Conservation (phyloP, 2,113 vertebrate genomes). For the Passerina amoena region DNA sequence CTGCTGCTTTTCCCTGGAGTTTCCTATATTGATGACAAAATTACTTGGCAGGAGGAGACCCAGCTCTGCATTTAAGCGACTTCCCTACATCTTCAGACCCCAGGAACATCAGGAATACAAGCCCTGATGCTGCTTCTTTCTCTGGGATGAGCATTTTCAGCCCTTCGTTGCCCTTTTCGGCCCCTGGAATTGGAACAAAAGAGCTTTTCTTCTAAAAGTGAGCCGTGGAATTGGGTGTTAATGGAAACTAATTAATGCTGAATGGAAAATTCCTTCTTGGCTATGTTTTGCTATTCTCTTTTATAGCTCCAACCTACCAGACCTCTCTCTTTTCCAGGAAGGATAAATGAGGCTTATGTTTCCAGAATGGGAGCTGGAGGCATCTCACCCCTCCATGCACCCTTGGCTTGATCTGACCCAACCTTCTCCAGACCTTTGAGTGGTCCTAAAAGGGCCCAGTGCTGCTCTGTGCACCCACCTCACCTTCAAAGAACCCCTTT, state of each 20-base stretch:
- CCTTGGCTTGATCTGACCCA: not conserved
- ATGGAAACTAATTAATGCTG: constrained; percentile 63
- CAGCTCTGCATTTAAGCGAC: not conserved
- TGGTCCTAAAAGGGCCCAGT: not conserved
- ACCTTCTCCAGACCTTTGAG: not conserved
- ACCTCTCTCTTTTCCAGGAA: constrained; percentile 44
- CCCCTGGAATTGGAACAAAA: constrained; percentile 27
- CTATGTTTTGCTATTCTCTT: constrained; percentile 29
- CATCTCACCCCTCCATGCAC: not conserved
- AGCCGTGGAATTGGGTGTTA: constrained; percentile 48
- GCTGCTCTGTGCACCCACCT: not conserved
- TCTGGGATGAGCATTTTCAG: not conserved
- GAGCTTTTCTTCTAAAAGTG: constrained; percentile 45
- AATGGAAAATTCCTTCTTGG: constrained; percentile 43
- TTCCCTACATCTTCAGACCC: not conserved
- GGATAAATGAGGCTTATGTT: constrained; percentile 8
- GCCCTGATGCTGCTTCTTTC: not conserved
- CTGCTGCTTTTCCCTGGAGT: not conserved
- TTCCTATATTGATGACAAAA: not conserved
- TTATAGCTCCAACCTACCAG: constrained; percentile 4
- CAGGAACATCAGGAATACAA: not conserved
- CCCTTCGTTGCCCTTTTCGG: constrained; percentile 9
- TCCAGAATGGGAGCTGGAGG: not conserved
- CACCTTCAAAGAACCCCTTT: not conserved
- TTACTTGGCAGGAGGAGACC: not conserved